Evolutionary conservation across 2,797 vertebrate genomes (phyloP), one percentile per base, ranked within the genome.

Genomic region (Etheostoma perlongum): DNA sequence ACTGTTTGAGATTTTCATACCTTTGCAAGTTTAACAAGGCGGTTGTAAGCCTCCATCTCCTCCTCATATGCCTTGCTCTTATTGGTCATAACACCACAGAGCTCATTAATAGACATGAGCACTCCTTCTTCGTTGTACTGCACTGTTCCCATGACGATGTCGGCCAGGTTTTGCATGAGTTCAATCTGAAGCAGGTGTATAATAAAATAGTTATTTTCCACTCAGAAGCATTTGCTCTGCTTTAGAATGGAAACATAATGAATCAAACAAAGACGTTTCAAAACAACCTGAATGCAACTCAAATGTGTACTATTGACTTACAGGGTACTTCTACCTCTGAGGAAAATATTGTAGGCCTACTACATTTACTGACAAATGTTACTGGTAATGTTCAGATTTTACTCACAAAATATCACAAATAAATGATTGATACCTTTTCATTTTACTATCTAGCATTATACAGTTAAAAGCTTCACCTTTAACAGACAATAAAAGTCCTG

Each of bases 61-160:
- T 48, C 36, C 23, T 73, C 62, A 33, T 51, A 8, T 3, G 3
- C 42, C 54, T 72, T 64, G 13, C 85, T 92, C 36, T 52, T 47
- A 69, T 91, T 90, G 74, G 92, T 94, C 88, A 97, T 94, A 8
- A 95, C 63, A 3, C 57, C n/a, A 49, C 97, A 98, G 14, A 97
- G 70, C 16, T 79, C 78, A 1, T 52, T 79, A 49, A 98, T 95
- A 2, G 89, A 89, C 83, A 84, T 77, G 47, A 90, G 48, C 3
- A 67, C 76, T 0, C 73, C 83, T 70, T 94, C 95, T 54, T 92
- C 84, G 18, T 97, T 95, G 82, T 97, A 97, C 86, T 97, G 96
- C 77, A 96, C 96, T 0, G 92, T 76, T 13, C 94, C 94, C 87
- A 95, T 96, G 60, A 97, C 61, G 65, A 96, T 88, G 33, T 93